A percentile compares a stretch with the other conserved stretches of the same genome.
Conservation (phyloP, 2,113 vertebrate species). For the Heptranchias perlo region DNA sequence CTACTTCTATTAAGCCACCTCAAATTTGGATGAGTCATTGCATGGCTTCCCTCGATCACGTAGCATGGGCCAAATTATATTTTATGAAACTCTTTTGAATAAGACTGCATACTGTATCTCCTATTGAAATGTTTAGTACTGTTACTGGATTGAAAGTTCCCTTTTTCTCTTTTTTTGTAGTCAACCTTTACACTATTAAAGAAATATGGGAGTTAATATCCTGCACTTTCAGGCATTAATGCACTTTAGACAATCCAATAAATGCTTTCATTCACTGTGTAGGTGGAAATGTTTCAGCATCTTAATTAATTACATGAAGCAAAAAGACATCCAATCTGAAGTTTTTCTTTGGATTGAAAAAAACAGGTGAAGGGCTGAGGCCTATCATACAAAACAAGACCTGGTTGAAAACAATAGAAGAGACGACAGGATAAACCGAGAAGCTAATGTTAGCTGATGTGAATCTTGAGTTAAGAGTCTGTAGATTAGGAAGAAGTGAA, state of each 20-base stretch:
- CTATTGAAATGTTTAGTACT: constrained; percentile 16
- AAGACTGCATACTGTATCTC: constrained; percentile 12
- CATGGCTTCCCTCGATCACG: not conserved
- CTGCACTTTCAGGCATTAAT: not conserved
- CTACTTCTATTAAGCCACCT: not conserved
- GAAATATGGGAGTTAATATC: not conserved
- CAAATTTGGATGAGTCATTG: constrained; percentile 30
- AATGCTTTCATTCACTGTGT: not conserved
- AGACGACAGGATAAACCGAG: not conserved
- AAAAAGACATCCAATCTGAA: not conserved
- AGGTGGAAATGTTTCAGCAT: not conserved
- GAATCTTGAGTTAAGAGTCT: not conserved
- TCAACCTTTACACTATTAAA: not conserved
- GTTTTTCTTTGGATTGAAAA: not conserved
- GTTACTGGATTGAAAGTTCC: not conserved
- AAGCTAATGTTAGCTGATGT: not conserved
- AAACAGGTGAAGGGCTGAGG: not conserved
- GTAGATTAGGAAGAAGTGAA: not conserved
- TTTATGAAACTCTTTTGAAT: not conserved
- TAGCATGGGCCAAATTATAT: not conserved
- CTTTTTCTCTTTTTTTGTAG: not conserved
- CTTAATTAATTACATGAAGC: not conserved
- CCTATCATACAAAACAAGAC: not conserved
- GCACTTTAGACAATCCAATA: not conserved
- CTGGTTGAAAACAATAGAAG: not conserved